phyloP scores from a whole-genome alignment of 2,888 invertebrate species.

The Pseudanteris insignis region DNA sequence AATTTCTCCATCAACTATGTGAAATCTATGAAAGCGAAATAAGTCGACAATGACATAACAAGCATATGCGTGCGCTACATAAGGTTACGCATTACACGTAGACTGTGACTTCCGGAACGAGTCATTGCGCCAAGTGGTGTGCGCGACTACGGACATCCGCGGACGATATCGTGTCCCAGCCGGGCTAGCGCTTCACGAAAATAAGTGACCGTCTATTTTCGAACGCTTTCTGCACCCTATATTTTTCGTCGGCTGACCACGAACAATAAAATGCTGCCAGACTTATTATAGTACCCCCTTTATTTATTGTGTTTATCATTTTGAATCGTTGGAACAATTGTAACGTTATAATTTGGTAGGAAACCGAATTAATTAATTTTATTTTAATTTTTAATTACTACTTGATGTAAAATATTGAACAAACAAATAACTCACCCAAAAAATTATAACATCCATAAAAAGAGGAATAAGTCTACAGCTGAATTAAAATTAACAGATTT shows the following conservation, averaged over 20 bases:
- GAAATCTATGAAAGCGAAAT: constrained; percentile 18
- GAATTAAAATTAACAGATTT: too few species aligned
- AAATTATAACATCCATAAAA: too few species aligned
- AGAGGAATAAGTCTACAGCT: too few species aligned
- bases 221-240: not conserved
- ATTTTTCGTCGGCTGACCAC: constrained; percentile 24
- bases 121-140: constrained; percentile 30
- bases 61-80: constrained; percentile 20
- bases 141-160: constrained; percentile 41
- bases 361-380: too few species aligned
- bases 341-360: too few species aligned
- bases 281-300: too few species aligned
- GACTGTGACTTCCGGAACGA: constrained; percentile 37
- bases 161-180: constrained; percentile 20
- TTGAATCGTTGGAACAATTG: too few species aligned
- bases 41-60: constrained; percentile 29
- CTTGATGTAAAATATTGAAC: too few species aligned
- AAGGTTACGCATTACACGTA: constrained; percentile 37
- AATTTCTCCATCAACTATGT: not conserved
- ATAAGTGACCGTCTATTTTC: constrained; percentile 32
- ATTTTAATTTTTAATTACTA: too few species aligned
- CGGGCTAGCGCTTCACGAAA: constrained; percentile 16
- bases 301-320: too few species aligned
- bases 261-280: constrained; percentile 13
- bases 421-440: too few species aligned